A percentile compares a stretch with the other conserved stretches of the same genome.
Evolutionary conservation across 2,888 invertebrate genomes (phyloP).

Genomic region (Sinelater perroti): DNA sequence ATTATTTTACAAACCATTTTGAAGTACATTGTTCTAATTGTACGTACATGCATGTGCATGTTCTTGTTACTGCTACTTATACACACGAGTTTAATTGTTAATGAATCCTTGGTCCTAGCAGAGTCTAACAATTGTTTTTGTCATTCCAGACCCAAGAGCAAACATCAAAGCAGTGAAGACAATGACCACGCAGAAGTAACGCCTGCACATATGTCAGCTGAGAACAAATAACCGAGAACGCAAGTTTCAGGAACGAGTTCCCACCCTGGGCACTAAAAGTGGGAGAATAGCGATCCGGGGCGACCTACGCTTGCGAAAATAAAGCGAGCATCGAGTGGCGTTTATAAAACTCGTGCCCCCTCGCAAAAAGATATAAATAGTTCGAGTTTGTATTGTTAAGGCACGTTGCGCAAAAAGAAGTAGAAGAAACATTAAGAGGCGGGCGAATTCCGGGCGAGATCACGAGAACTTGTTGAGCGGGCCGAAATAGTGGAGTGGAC

Average conservation of each 20-base stretch:
- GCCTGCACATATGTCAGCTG: slow-evolving; percentile 8
- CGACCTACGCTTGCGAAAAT: slow-evolving; percentile 19
- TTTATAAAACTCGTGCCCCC: neutral
- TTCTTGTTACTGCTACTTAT: no score
- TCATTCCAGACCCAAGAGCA: slow-evolving; percentile 30
- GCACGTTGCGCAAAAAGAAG: neutral
- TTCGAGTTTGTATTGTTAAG: slow-evolving; percentile 8
- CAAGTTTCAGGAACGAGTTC: slow-evolving; percentile 24
- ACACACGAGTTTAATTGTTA: neutral
- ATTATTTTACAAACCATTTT: no score
- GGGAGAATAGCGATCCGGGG: slow-evolving; percentile 22
- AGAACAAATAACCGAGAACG: slow-evolving; percentile 26
- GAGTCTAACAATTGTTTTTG: slow-evolving; percentile 24
- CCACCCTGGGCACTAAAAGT: slow-evolving; percentile 21
- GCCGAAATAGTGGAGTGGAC: slow-evolving; percentile 44
- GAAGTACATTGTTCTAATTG: no score
- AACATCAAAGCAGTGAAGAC: slow-evolving; percentile 32
- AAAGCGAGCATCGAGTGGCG: slow-evolving; percentile 12
- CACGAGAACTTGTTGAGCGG: slow-evolving; percentile 8
- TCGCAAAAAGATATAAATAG: slow-evolving; percentile 8
- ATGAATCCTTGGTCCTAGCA: slow-evolving; percentile 2
- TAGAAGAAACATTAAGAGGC: neutral
- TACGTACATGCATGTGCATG: no score
- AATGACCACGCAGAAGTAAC: slow-evolving; percentile 30
- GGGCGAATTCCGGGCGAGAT: neutral